A percentile compares a stretch with the other conserved stretches of the same genome.
Evolutionary conservation across 1,140 invertebrate genomes (phyloP).

Genomic region (Elymnias hypermnestra): DNA sequence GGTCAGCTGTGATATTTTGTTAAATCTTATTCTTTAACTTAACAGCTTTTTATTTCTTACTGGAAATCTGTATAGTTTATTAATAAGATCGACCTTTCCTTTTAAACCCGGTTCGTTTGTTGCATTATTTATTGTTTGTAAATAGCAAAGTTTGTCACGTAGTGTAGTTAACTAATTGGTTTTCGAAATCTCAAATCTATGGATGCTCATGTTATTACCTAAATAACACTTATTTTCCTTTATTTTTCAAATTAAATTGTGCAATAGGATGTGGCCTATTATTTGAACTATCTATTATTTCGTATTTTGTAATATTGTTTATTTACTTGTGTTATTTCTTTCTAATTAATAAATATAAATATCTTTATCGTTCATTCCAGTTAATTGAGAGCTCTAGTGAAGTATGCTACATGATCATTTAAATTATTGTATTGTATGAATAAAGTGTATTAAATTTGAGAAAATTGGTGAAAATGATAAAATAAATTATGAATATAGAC

Average conservation of each 20-base stretch:
- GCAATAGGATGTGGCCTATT: slow-evolving; percentile 68
- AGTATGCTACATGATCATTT: slow-evolving; percentile 70
- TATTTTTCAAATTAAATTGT: slow-evolving; percentile 42
- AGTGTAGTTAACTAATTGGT: slow-evolving; percentile 38
- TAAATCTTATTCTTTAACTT: slow-evolving; percentile 71
- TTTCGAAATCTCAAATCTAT: slow-evolving; percentile 34
- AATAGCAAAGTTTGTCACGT: slow-evolving; percentile 41
- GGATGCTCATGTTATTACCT: slow-evolving; percentile 8
- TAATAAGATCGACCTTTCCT: too few species aligned
- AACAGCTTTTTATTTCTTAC: slow-evolving; percentile 41
- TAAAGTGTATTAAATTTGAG: slow-evolving; percentile 72
- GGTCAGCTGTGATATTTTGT: slow-evolving; percentile 75
- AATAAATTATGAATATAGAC: slow-evolving; percentile 69
- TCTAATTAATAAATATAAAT: slow-evolving; percentile 67
- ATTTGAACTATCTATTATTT: slow-evolving; percentile 35
- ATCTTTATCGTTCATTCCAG: slow-evolving; percentile 74
- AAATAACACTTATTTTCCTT: slow-evolving; percentile 6
- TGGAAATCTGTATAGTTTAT: slow-evolving; percentile 38
- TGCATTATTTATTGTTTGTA: slow-evolving; percentile 72
- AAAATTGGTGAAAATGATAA: slow-evolving; percentile 72
- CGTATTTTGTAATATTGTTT: slow-evolving; percentile 59
- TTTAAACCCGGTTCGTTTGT: slow-evolving; percentile 51
- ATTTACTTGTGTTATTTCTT: slow-evolving; percentile 72
- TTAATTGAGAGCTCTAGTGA: slow-evolving; percentile 68
- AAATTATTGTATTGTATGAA: slow-evolving; percentile 74